Evolutionary conservation across 2,888 invertebrate species (phyloP), one percentile per base, ranked within the genome.

Genomic region (Apantesis nais): DNA sequence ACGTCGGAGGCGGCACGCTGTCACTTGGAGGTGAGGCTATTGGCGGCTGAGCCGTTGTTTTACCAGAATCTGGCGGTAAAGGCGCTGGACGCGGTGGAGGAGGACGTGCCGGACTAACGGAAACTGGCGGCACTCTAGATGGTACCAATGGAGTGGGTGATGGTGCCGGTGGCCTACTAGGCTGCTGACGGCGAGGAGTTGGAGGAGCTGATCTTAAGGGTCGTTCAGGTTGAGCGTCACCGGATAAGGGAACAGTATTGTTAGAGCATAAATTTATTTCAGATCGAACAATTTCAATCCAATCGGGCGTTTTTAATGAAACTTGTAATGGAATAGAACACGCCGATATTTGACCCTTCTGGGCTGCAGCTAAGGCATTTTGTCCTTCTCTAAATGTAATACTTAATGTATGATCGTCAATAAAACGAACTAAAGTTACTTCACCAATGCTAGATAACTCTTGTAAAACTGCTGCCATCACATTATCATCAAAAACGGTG

Each of bases 301-400:
- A 99, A 81, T 98, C 96, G 0, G 97, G 97, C 2, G 98, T 98
- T 89, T 98, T 98, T 39, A 99, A 92, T 48, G 96, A 96, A 62
- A 99, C 96, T 67, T 95, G 95, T 52, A 99, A 92, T 66, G 96
- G 96, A 74, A 97, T 95, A 19, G 96, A 97, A 83, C 96, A 96
- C 31, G 97, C 96, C 80, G 96, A 95, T 58, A 97, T 96, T 71
- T 91, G 89, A 19, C 93, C 93, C 75, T 95, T 96, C 70, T 95
- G 95, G 1, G 93, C 94, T 1, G 98, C 98, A 73, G 97, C 96
- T 34, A 99, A 90, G 7, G 99, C 99, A 79, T 97, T 97, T 86
- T 98, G 97, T 0, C 99, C 99, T 85, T 98, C 98, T 80, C 98
- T 96, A 89, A 99, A 99, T 14, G 99, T 98, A 39, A 99, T 97